Percentiles rank a stretch among this genome's conserved stretches.
These are phyloP conservation scores for Triplophysa tibetana DNA, from an alignment of 2,113 vertebrate species.

Conservation along the genomic window DNA sequence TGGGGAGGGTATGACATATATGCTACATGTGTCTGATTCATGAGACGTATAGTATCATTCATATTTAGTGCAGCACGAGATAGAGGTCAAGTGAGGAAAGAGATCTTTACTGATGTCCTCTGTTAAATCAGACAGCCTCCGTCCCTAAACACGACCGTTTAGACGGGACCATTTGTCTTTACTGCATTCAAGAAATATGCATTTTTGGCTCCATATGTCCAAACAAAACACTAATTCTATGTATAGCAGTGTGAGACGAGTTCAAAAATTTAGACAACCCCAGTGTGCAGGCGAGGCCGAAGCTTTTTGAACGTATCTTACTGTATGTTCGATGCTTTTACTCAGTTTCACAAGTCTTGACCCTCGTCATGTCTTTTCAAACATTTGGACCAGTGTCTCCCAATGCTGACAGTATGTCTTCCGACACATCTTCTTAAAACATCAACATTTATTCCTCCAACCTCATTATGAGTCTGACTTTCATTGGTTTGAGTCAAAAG, in stretches of 20 bases:
- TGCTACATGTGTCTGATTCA: conserved; percentile 8
- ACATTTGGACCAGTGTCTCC: conserved; percentile 5
- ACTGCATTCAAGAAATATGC: conserved; percentile 1
- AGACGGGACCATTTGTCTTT: not conserved
- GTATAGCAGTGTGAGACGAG: not conserved
- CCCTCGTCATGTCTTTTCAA: not conserved
- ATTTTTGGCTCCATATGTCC: conserved; percentile 11
- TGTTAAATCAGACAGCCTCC: not conserved
- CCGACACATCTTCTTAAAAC: not conserved
- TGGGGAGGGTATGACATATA: conserved; percentile 31
- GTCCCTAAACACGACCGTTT: not conserved
- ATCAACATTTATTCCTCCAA: not conserved
- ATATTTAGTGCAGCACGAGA: not conserved
- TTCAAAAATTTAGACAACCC: not conserved
- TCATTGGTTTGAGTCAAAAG: not conserved
- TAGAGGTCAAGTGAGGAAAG: conserved; percentile 3
- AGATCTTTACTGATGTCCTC: not conserved
- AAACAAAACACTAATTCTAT: conserved; percentile 8
- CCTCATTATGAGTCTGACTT: not conserved
- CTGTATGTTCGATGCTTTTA: not conserved
- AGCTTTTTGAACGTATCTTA: conserved; percentile 12
- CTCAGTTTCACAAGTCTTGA: not conserved
- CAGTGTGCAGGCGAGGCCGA: not conserved
- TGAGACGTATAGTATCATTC: not conserved
- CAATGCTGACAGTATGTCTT: not conserved